Conservation (phyloP, 1,140 invertebrate species). For the Lepidotrigona ventralis region DNA sequence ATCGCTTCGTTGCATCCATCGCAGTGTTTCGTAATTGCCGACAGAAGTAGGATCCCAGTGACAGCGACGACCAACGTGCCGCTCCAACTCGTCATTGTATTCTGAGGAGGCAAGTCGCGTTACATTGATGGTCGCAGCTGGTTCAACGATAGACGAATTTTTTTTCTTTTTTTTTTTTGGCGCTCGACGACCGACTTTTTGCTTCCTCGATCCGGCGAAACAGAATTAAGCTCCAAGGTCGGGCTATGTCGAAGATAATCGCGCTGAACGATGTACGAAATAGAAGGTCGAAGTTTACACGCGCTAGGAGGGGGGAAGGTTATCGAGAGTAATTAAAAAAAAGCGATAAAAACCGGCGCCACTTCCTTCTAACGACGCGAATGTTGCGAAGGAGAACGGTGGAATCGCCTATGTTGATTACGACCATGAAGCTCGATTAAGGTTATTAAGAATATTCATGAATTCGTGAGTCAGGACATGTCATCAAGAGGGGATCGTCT, state of each 20-base stretch:
- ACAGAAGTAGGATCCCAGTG: slow-evolving; percentile 61
- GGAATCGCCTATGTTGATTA: slow-evolving; percentile 39
- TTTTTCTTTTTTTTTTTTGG: no score
- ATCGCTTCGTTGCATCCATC: slow-evolving; percentile 91
- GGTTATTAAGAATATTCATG: slow-evolving; percentile 67
- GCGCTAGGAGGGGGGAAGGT: neutral
- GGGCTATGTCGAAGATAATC: neutral
- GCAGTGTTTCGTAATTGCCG: slow-evolving; percentile 53
- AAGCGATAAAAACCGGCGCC: neutral
- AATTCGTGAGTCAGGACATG: slow-evolving; percentile 59
- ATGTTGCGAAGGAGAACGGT: slow-evolving; percentile 5
- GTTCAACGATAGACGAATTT: neutral
- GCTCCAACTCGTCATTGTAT: slow-evolving; percentile 68
- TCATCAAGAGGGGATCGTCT: slow-evolving; percentile 40
- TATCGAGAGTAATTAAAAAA: slow-evolving; percentile 17
- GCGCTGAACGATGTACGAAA: no score
- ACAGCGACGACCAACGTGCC: slow-evolving; percentile 49
- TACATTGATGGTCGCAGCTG: neutral
- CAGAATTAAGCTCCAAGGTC: neutral
- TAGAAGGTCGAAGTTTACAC: neutral
- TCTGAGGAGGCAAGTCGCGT: slow-evolving; percentile 44
- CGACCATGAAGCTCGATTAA: slow-evolving; percentile 62
- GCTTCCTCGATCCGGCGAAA: neutral
- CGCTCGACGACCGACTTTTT: neutral
- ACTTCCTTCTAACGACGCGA: neutral